Conservation (phyloP, 2,113 vertebrate species). For the Sylvietta virens region DNA sequence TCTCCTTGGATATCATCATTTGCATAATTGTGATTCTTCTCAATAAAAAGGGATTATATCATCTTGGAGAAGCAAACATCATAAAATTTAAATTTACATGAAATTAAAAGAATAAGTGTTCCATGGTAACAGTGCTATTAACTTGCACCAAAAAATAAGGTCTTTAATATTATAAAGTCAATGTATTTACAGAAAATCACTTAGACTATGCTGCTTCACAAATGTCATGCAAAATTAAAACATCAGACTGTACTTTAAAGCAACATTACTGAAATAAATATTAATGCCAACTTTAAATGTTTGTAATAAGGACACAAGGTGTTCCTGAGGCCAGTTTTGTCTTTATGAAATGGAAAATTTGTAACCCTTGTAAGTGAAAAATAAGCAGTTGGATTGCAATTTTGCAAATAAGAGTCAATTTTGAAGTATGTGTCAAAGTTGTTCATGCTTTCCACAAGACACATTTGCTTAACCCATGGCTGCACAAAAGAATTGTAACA, state of each 20-base stretch:
- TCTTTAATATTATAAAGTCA: conserved; percentile 64
- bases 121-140: conserved; percentile 68
- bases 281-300: conserved; percentile 42
- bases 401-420: neutral
- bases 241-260: conserved; percentile 59
- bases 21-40: conserved; percentile 75
- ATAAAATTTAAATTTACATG: conserved; percentile 74
- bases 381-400: neutral
- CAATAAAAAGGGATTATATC: conserved; percentile 74
- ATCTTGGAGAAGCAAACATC: conserved; percentile 74
- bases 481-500: neutral
- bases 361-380: neutral
- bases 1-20: conserved; percentile 73
- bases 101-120: conserved; percentile 75
- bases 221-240: conserved; percentile 71
- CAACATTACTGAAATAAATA: conserved; percentile 42
- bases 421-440: neutral
- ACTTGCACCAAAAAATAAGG: conserved; percentile 64
- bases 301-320: conserved; percentile 34
- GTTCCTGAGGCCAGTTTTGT: conserved; percentile 9
- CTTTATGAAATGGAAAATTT: neutral
- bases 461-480: neutral
- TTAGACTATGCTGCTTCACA: conserved; percentile 49
- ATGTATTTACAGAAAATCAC: conserved; percentile 59
- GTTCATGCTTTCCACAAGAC: neutral